Conservation (phyloP, 2,888 invertebrate genomes). For the Syrphus vitripennis region DNA sequence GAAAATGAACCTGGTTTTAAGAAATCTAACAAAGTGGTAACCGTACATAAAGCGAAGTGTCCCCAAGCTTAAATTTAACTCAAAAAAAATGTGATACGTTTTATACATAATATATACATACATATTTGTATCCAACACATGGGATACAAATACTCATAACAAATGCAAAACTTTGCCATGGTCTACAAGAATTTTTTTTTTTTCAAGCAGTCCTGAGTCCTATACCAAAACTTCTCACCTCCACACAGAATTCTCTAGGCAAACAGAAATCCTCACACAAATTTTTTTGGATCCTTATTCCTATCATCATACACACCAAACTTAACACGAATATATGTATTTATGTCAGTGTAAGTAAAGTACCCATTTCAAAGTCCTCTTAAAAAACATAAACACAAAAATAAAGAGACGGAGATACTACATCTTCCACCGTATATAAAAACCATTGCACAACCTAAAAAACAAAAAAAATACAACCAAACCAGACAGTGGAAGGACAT, state of each 20-base stretch:
- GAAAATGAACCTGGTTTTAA: neutral
- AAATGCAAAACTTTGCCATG: constrained; percentile 56
- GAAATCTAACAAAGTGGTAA: neutral
- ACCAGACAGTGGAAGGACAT: constrained; percentile 63
- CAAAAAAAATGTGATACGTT: constrained; percentile 4
- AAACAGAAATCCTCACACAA: constrained; percentile 30
- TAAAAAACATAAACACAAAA: constrained; percentile 55
- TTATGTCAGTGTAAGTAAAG: constrained; percentile 55
- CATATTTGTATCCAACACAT: constrained; percentile 2
- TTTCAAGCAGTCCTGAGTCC: too few relatives aligned
- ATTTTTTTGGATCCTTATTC: constrained; percentile 26
- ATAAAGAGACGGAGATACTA: constrained; percentile 33
- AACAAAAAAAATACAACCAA: neutral
- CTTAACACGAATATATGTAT: constrained; percentile 26
- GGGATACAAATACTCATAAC: constrained; percentile 46
- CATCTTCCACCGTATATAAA: constrained; percentile 4
- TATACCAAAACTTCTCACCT: neutral
- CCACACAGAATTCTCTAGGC: neutral
- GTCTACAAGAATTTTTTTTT: constrained; percentile 33
- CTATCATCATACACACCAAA: constrained; percentile 2
- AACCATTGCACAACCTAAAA: too few relatives aligned
- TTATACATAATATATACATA: neutral
- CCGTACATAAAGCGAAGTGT: neutral
- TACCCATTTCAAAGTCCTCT: constrained; percentile 39
- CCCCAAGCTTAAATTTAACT: neutral